A percentile compares a stretch with the other conserved stretches of the same genome.
Evolutionary conservation across 2,888 invertebrate species (phyloP).

Genomic region (Caradrina clavipalpis): DNA sequence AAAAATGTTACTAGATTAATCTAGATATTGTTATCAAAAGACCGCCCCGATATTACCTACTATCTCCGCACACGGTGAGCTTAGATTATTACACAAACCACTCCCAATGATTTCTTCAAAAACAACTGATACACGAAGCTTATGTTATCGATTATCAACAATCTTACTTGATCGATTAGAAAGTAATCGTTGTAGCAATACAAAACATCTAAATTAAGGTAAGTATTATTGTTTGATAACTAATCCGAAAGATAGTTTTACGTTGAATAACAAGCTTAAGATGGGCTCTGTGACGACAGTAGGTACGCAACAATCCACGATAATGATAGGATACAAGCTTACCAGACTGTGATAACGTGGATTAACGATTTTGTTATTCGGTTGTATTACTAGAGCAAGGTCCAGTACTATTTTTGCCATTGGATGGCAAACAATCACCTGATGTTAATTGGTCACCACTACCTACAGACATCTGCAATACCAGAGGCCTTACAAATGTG

Average conservation of each 20-base stretch:
- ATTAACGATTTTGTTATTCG: slow-evolving; percentile 7
- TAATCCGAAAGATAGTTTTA: slow-evolving; percentile 41
- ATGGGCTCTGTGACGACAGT: slow-evolving; percentile 10
- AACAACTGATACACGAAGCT: slow-evolving; percentile 40
- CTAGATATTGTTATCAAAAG: background rate
- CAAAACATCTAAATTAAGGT: slow-evolving; percentile 42
- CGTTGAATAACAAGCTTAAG: slow-evolving; percentile 38
- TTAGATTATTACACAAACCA: background rate
- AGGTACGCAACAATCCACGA: background rate
- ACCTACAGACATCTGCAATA: no score
- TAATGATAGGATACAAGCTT: slow-evolving; percentile 11
- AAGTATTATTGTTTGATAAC: slow-evolving; percentile 47
- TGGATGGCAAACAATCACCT: no score
- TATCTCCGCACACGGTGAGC: background rate
- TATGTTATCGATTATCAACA: slow-evolving; percentile 6
- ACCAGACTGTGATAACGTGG: slow-evolving; percentile 3
- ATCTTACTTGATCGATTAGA: slow-evolving; percentile 53
- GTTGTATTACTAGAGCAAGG: background rate
- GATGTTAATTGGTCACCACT: no score
- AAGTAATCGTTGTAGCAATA: slow-evolving; percentile 45
- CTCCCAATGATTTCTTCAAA: slow-evolving; percentile 14
- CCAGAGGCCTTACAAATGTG: no score
- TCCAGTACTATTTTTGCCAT: no score
- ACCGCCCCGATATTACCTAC: background rate
- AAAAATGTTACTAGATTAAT: background rate